These are phyloP conservation scores for Copidosoma floridanum DNA, from an alignment of 1,140 invertebrate genomes.

Conservation along the genomic window DNA sequence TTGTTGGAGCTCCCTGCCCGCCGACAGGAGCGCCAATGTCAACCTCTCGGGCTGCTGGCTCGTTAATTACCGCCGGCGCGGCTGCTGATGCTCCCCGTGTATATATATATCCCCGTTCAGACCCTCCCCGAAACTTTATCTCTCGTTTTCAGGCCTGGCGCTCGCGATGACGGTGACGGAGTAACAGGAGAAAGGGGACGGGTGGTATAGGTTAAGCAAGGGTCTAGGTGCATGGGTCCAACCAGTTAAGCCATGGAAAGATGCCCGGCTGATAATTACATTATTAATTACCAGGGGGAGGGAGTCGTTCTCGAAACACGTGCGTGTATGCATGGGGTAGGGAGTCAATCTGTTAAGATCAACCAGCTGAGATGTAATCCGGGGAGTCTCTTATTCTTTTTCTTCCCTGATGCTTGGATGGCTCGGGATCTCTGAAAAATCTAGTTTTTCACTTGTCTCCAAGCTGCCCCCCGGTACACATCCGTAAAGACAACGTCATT, in stretches of 20 bases:
- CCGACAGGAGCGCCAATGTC: neutral
- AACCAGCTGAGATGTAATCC: neutral
- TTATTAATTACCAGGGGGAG: slow-evolving; percentile 17
- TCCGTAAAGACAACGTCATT: no score
- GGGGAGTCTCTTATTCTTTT: no score
- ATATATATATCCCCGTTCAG: no score
- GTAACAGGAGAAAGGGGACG: no score
- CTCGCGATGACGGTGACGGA: no score
- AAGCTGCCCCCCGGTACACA: no score
- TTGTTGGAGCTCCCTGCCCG: slow-evolving; percentile 5
- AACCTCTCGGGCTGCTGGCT: slow-evolving; percentile 7
- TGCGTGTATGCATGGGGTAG: neutral
- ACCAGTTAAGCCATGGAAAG: neutral
- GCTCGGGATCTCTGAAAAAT: no score
- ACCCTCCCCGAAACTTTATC: neutral
- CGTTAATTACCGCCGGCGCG: slow-evolving; percentile 17
- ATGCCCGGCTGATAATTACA: slow-evolving; percentile 16
- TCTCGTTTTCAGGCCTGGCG: neutral
- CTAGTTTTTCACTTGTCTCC: no score
- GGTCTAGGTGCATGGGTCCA: no score
- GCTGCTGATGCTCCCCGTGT: neutral
- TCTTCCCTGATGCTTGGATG: no score
- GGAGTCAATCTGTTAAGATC: slow-evolving; percentile 4
- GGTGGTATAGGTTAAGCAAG: neutral
- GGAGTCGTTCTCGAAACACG: slow-evolving; percentile 1